Base-by-base conservation (phyloP, 2,113 vertebrate species). In the Heterochromis multidens region DNA sequence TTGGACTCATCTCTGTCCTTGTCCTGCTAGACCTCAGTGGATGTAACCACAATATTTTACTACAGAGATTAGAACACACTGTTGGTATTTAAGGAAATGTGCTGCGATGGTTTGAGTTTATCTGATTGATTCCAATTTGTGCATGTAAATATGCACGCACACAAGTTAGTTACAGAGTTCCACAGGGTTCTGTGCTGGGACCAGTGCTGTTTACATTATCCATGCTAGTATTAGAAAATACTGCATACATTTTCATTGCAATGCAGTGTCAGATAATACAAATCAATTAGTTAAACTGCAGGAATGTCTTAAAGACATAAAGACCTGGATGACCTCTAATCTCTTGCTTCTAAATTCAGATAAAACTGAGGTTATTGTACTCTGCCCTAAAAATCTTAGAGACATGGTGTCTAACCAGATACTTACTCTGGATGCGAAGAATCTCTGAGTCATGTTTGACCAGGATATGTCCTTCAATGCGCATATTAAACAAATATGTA, bases 371-470 rank as follows among this genome's bases (percentile, higher is more conserved):
- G 29, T 61, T 33, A 5, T 40, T 65, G 40, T 40, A 23, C 40
- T 65, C 8, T 11, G 59, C 59, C 58, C 58, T 60, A 60, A 60
- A n/a, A 60, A 5, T 60, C 29, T 29, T 60, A 29, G 58, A 60
- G 9, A 29, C 58, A 29, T 29, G 25, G 25, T 60, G 59, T 5
- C 31, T 16, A 19, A 61, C 27, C 27, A 11, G 0, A 61, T 31
- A 25, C 29, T 60, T 60, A 14, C 58, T 60, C 25, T 60, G 58
- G 17, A 17, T 29, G 4, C 40, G 35, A 65, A 23, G 35, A 65
- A 16, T 65, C 35, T 65, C 40, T 33, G 35, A 9, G 61, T 63
- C 37, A 33, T 19, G 35, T 0, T 37, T 0, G 0, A 0, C 21
- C 6, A 37, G 61, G 61, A 37, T 21, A 37, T 37, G 2, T 0